Conservation (phyloP, 2,888 invertebrate species). For the Nomada goodeniana region DNA sequence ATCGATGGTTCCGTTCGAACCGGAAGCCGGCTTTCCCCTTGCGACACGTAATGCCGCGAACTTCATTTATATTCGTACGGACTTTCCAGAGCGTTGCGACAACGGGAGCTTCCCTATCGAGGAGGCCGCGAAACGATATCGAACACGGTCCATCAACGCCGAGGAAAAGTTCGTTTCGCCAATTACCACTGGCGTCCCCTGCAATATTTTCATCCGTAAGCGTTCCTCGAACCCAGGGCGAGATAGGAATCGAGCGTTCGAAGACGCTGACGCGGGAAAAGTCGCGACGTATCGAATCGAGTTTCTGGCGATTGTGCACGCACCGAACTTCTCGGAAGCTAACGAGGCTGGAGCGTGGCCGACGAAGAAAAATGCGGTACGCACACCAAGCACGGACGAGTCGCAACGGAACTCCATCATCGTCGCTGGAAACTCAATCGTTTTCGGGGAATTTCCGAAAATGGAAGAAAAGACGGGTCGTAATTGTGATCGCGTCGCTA, state of each 20-base stretch:
- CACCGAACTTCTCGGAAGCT: constrained; percentile 55
- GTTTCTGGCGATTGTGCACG: constrained; percentile 45
- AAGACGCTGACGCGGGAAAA: constrained; percentile 52
- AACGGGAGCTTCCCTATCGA: constrained; percentile 36
- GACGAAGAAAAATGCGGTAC: constrained; percentile 42
- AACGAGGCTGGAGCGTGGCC: constrained; percentile 52
- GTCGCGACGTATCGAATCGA: constrained; percentile 46
- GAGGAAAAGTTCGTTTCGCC: background rate
- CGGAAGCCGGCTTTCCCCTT: constrained; percentile 57
- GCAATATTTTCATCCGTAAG: background rate
- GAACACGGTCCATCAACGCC: background rate
- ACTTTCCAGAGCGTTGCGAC: constrained; percentile 46
- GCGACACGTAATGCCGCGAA: constrained; percentile 36
- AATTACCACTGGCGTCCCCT: background rate
- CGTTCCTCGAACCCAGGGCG: constrained; percentile 6
- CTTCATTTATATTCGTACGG: constrained; percentile 44
- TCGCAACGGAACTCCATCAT: constrained; percentile 24
- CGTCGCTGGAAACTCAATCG: too few relatives aligned
- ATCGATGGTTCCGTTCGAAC: constrained; percentile 44
- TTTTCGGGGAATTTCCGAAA: too few relatives aligned
- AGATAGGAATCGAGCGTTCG: constrained; percentile 38
- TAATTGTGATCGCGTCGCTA: too few relatives aligned
- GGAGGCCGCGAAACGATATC: constrained; percentile 21
- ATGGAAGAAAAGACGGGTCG: background rate
- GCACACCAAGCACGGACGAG: constrained; percentile 28